phyloP scores from a whole-genome alignment of 2,113 vertebrate genomes.

The Myocastor coypus region DNA sequence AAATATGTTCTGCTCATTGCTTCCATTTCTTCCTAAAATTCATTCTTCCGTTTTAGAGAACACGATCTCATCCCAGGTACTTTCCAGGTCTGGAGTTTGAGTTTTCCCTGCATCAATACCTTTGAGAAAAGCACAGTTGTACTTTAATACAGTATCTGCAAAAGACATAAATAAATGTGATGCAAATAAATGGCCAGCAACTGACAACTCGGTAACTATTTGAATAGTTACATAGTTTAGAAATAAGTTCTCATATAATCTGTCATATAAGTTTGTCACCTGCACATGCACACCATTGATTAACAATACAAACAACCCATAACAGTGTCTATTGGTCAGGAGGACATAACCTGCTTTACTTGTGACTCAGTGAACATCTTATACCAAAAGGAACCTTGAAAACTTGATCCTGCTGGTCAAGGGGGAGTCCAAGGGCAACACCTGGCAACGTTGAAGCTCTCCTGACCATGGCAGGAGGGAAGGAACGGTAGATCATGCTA shows the following conservation, averaged over 20 bases:
- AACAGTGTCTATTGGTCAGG: conserved; percentile 51
- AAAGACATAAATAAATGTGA: conserved; percentile 81
- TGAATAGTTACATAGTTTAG: conserved; percentile 71
- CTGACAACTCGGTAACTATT: conserved; percentile 54
- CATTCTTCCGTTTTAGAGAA: too few relatives aligned
- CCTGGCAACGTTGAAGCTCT: not conserved
- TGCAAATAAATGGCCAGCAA: conserved; percentile 61
- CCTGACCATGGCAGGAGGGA: not conserved
- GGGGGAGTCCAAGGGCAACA: not conserved
- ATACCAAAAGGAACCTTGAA: not conserved
- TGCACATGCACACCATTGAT: conserved; percentile 73
- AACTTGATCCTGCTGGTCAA: not conserved
- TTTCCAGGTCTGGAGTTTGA: too few relatives aligned
- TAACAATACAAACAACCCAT: not conserved
- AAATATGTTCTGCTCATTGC: too few relatives aligned
- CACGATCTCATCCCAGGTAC: too few relatives aligned
- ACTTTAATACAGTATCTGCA: conserved; percentile 72
- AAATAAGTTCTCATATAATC: conserved; percentile 20
- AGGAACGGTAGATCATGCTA: not conserved
- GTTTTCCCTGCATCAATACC: not conserved
- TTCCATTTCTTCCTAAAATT: too few relatives aligned
- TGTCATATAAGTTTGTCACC: not conserved
- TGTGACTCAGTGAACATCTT: not conserved
- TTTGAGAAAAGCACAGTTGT: conserved; percentile 66
- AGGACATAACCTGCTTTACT: conserved; percentile 17